Base-by-base conservation (phyloP, 2,888 invertebrate species). In the Cecidostiba fungosa region DNA sequence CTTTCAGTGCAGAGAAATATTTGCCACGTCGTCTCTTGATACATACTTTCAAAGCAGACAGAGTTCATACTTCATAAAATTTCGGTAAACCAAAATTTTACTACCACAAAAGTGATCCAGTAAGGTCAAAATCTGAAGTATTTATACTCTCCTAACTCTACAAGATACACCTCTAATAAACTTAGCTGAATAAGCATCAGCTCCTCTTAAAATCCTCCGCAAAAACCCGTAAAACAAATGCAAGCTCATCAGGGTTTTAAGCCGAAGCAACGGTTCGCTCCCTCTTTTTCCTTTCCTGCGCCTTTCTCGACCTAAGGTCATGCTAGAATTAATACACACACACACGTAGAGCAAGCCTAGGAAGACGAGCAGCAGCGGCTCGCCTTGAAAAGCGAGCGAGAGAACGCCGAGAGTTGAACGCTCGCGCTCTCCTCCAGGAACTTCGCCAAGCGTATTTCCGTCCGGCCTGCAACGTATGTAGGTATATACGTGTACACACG, bases 381-480 rank as follows among this genome's bases (percentile, higher is more conserved):
- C 59, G 19, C 26, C 74, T 74, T 66, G 66, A 66, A 66, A 59
- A 59, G 70, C 43, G 72, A 32, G 70, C n/a, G 69, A 69, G 19
- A n/a, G 62, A 14, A 19, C 36, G 72, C 72, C 39, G 77, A 43
- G 83, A 84, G 86, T 86, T 86, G 86, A 86, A 86, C 85, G 82
- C 66, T 85, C 85, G 76, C 77, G 69, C 39, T 76, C 83, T 77
- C 69, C 72, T 79, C 85, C 77, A 85, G 85, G 85, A 85, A 79
- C 81, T 78, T 86, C 87, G 83, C 83, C 87, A 87, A 87, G 87
- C 87, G 87, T 87, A 80, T 87, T 85, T 87, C 87, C 87, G 85
- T 86, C 85, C 82, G 82, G 69, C 70, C 29, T 39, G 72, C 29
- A 32, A 16, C 6, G 16, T 36, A 70, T 14, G 16, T n/a, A 4